Evolutionary conservation across 2,113 vertebrate genomes (phyloP), one percentile per base, ranked within the genome.

Genomic region (Laterallus jamaicensis): DNA sequence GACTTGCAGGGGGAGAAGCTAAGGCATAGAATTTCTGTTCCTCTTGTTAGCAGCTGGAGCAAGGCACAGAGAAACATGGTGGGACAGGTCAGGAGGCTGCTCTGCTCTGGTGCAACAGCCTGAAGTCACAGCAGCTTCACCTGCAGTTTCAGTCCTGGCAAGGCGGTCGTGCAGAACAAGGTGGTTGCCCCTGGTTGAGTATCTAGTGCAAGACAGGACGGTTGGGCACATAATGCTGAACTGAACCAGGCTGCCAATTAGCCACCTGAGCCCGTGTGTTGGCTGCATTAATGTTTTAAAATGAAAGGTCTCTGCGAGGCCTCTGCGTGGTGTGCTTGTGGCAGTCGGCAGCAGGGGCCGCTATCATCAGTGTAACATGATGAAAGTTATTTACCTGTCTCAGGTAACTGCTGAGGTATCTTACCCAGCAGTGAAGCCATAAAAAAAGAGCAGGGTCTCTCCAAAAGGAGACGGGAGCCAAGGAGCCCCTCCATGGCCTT

Each of bases 211-310:
- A 75, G 76, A 20, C 2, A 35, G 47, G 50, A 10, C 56, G 29
- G 28, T 35, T 22, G 15, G 42, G 54, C 74, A 69, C 6, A 7
- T 49, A 40, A 47, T 0, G 6, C 37, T 25, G 88, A 79, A 52
- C 22, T 21, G 62, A 88, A 64, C 20, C 74, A 39, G 49, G 10
- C 37, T 76, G 58, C 32, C 49, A 79, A 5, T 32, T 79, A 82
- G 87, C 74, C 90, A 60, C 11, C 5, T 0, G 5, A 93, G 82
- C 70, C 74, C 64, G 84, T 64, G 62, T 22, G 49, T 42, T 2
- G 4, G 49, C 90, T 42, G 29, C 78, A 66, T 90, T 66, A 92
- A 93, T 90, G 78, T 82, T 96, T 93, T 91, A 95, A 79, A 76
- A 54, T 73, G 81, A 76, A 94, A 84, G 77, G 60, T 86, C 83